Base-by-base conservation (phyloP, 2,797 vertebrate species). In the Sebastes ruberrimus region DNA sequence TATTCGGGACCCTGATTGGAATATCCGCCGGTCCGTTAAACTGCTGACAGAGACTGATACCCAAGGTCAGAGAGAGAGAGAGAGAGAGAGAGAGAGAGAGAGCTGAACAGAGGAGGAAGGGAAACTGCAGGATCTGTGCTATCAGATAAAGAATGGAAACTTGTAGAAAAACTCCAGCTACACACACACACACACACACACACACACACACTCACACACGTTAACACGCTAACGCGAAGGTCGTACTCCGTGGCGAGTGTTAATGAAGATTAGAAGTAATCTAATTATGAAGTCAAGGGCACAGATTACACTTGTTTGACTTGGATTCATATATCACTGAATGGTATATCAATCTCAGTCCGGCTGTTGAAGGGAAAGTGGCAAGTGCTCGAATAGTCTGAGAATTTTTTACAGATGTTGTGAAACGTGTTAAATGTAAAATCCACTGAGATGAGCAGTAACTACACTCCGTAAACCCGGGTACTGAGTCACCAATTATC, bases 1-100 rank as follows among this genome's bases (percentile, higher is more conserved):
- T 94, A 93, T 88, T 86, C 94, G 91, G 91, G 86, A 92, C 92
- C 95, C 93, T 97, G 97, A 95, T 95, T 91, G 88, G 97, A 97
- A 97, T 97, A 95, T 94, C 94, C 94, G 93, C 92, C 88, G 90
- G 86, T 90, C 90, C 85, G 89, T 97, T 97, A 97, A 90, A 96
- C 95, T 94, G 92, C 93, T 93, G 91, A 94, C 95, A 30, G 80
- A 84, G 77, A 75, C 95, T 94, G 95, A 94, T 93, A 69, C 13
- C 74, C 83, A 95, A 97, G 96, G 96, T 95, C 94, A 87, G 68
- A 42, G 38, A 46, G 42, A 16, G 42, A 42, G 68, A 30, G 28
- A 30, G 6, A 27, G 27, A 32, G 30, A 35, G 33, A 35, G 33
- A 33, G 30, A 28, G 28, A 33, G 32, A 35, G 33, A 35, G 33